Base-by-base conservation (phyloP, 2,888 invertebrate species). In the Odontocolon sp. region DNA sequence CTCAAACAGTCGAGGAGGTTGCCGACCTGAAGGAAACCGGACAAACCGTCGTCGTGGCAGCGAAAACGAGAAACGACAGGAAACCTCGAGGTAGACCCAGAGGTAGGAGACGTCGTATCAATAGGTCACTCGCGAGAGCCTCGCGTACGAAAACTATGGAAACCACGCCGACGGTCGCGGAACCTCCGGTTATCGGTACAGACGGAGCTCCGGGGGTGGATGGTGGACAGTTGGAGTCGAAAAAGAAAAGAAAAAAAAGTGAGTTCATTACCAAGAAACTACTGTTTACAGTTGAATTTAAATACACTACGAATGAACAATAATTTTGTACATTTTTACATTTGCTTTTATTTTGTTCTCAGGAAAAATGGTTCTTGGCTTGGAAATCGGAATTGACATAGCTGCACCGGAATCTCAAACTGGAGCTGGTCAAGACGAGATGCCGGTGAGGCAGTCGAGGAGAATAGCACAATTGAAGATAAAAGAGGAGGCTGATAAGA, bases 391-490 rank as follows among this genome's bases (percentile, higher is more conserved):
- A 31, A 88, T 88, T 36, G 90, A 91, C 56, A 84, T 83, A 42
- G 80, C 78, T 5, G 69, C 71, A 6, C 75, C 85, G 26, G 83
- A 79, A 47, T 70, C 80, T 11, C 67, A 87, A 11, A 84, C 86
- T 47, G 80, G 80, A 23, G 70, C 77, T 0, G 78, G 28, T 11
- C 38, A 16, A 36, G 63, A 92, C 1, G 92, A 90, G 16, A 88
- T 92, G 11, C 93, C 93, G 0, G 95, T 96, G 2, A 91, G 97
- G 4, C 95, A 96, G 85, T 96, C 96, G 1, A 92, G 97, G 0
- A 92, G 98, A 74, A 96, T 98, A 82, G 97, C 97, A 0, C 96
- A 96, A 89, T 92, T 96, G 85, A 96, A 97, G 89, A 96, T 97
- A 72, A 95, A 94, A 80, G 97, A 97, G 86, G 96, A 97, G 87